These are phyloP conservation scores for Xiphophorus maculatus DNA, from an alignment of 2,113 vertebrate species.

Conservation along the genomic window DNA sequence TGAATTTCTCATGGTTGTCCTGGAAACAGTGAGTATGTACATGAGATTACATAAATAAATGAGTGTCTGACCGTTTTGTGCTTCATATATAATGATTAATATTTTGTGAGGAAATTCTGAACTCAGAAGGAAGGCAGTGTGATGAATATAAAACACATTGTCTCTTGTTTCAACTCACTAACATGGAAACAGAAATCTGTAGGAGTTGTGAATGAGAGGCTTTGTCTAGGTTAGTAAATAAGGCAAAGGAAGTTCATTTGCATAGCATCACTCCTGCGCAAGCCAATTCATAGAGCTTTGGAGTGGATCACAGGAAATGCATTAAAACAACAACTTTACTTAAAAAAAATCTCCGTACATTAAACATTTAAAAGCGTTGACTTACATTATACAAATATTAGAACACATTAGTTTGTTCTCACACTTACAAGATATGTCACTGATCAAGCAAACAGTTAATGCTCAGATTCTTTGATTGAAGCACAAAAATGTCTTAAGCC, in stretches of 20 bases:
- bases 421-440: not conserved
- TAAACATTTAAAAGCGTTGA: not conserved
- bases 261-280: not conserved
- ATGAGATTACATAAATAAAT: no score
- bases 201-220: not conserved
- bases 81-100: not conserved
- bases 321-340: not conserved
- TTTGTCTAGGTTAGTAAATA: not conserved
- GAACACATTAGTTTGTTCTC: not conserved
- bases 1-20: no score
- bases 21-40: no score
- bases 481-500: not conserved
- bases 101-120: not conserved
- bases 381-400: not conserved
- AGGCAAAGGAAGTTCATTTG: not conserved
- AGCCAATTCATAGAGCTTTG: not conserved
- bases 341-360: not conserved
- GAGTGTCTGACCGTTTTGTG: no score
- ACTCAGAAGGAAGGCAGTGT: not conserved
- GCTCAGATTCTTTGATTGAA: not conserved
- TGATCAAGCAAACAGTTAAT: not conserved
- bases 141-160: not conserved
- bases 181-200: not conserved
- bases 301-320: not conserved
- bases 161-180: not conserved